Evolutionary conservation across 2,797 vertebrate species (phyloP), one percentile per base, ranked within the genome.

Genomic region (Gymnothorax reevesii): DNA sequence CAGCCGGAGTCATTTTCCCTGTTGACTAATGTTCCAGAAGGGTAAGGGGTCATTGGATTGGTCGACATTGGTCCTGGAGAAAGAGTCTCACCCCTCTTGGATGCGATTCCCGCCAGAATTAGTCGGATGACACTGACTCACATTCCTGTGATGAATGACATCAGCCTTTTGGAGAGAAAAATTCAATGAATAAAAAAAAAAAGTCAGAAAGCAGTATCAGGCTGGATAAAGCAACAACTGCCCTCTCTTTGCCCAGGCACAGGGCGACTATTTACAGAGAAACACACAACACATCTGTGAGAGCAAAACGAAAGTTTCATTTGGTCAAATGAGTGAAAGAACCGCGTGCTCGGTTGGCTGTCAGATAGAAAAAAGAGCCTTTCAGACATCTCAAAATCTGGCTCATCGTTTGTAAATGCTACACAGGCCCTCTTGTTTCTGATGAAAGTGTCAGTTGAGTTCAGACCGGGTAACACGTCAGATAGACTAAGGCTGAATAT

Each of bases 71-170:
- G 25, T 93, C 89, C 91, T 89, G 91, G 90, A 93, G 92, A 92
- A 93, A 92, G 88, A 92, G 91, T 88, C 90, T 94, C 91, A 91
- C 88, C 88, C 88, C 89, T 92, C 85, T n/a, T 87, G 90, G 91
- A 88, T 92, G 91, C 94, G 91, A 92, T 88, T 90, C 89, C 90
- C 86, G 89, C 90, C 86, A 90, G 94, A 93, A 91, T 94, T 93
- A 95, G 94, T 94, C 92, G 94, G 94, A 94, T 92, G 91, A 88
- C 88, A 87, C 89, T 95, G 95, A 95, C 92, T 95, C 95, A 95
- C 87, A 91, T 91, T 42, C 93, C 13, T 90, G 91, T 94, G 95
- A 95, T 91, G 90, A 89, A 93, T 95, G 93, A 94, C 92, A 93
- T 94, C 91, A 94, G 91, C 87, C 89, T 92, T 92, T 88, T n/a